Evolutionary conservation across 2,113 vertebrate genomes (phyloP).

Genomic region (Corythornis madagascariensis): DNA sequence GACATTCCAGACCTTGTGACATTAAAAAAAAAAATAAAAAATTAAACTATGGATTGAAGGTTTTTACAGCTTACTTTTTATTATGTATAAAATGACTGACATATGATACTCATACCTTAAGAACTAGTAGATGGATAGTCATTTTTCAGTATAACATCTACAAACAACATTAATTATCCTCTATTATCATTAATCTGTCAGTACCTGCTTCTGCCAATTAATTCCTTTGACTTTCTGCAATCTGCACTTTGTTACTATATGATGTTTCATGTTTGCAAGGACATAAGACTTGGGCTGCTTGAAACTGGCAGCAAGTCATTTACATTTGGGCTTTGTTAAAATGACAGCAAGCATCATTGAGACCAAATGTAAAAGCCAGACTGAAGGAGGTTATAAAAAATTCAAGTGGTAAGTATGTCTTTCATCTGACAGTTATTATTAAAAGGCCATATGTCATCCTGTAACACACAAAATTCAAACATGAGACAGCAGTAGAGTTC

Average conservation of each 20-base stretch:
- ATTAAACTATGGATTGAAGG: neutral
- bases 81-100: neutral
- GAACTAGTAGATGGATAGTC: slow-evolving; percentile 20
- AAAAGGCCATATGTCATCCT: slow-evolving; percentile 47
- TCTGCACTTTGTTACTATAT: slow-evolving; percentile 58
- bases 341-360: slow-evolving; percentile 64
- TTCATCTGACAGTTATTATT: slow-evolving; percentile 73
- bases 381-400: slow-evolving; percentile 65
- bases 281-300: slow-evolving; percentile 70
- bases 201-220: slow-evolving; percentile 46
- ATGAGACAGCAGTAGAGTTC: slow-evolving; percentile 39
- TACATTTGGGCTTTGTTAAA: slow-evolving; percentile 76
- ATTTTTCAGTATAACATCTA: slow-evolving; percentile 15
- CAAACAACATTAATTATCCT: slow-evolving; percentile 55
- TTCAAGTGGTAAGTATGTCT: slow-evolving; percentile 65
- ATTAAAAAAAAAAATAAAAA: neutral
- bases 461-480: slow-evolving; percentile 37
- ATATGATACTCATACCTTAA: neutral
- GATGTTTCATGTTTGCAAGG: slow-evolving; percentile 59
- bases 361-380: slow-evolving; percentile 68
- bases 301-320: slow-evolving; percentile 71
- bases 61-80: neutral
- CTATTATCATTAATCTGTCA: slow-evolving; percentile 65
- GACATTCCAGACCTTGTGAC: neutral
- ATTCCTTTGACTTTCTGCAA: slow-evolving; percentile 55